Evolutionary conservation across 1,140 invertebrate species (phyloP).

Genomic region (Microplitis mediator): DNA sequence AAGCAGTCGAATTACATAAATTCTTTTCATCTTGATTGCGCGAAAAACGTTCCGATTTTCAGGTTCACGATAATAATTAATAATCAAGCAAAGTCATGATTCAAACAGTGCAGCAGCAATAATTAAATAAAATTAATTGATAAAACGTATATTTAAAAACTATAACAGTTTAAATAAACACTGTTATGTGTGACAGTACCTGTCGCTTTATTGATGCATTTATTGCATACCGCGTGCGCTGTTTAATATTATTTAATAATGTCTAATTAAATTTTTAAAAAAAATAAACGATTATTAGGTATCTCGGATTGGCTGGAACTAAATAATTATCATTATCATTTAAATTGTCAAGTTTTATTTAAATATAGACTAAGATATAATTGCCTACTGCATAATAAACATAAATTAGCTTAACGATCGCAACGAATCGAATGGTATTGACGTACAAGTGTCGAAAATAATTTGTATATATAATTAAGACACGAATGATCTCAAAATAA

Average conservation of each 20-base stretch:
- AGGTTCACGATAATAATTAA: not conserved
- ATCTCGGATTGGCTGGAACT: too few relatives aligned
- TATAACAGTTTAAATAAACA: conserved; percentile 29
- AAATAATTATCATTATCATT: too few relatives aligned
- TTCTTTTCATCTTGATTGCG: too few relatives aligned
- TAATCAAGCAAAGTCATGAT: conserved; percentile 21
- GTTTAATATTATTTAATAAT: not conserved
- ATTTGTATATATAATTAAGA: conserved; percentile 39
- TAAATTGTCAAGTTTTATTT: too few relatives aligned
- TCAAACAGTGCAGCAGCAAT: conserved; percentile 46
- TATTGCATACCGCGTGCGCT: not conserved
- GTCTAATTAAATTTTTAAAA: not conserved
- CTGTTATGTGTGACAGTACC: conserved; percentile 44
- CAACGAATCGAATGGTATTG: conserved; percentile 24
- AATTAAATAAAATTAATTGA: conserved; percentile 35
- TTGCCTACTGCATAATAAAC: conserved; percentile 14
- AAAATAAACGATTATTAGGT: too few relatives aligned
- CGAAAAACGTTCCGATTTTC: too few relatives aligned
- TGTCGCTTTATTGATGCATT: conserved; percentile 33
- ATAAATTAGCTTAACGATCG: conserved; percentile 7
- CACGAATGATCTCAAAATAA: conserved; percentile 39
- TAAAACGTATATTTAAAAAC: too few relatives aligned
- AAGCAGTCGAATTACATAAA: too few relatives aligned
- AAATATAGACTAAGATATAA: too few relatives aligned
- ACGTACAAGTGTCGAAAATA: not conserved